phyloP scores from a whole-genome alignment of 1,140 invertebrate species.

The Drosophila dunni region DNA sequence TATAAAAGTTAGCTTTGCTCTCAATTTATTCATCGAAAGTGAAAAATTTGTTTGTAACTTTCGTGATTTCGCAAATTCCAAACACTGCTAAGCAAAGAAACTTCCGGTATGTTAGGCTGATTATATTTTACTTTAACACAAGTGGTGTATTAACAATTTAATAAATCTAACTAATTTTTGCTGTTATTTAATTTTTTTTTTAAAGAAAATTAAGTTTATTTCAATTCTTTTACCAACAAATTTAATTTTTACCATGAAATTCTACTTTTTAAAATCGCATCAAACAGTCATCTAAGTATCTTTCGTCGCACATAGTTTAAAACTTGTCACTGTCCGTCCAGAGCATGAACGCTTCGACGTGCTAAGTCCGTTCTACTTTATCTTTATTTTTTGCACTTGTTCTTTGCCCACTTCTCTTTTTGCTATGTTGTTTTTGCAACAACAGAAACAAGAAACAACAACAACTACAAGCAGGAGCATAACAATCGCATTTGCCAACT shows the following conservation, averaged over 20 bases:
- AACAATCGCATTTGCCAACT: conserved; percentile 81
- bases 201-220: too few species aligned
- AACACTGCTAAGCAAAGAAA: background rate
- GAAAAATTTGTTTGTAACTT: conserved; percentile 2
- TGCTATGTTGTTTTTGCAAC: conserved; percentile 24
- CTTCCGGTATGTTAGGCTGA: too few species aligned
- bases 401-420: conserved; percentile 36
- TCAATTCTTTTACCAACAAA: too few species aligned
- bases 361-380: background rate
- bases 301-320: background rate
- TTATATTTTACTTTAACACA: too few species aligned
- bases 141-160: too few species aligned
- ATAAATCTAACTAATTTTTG: too few species aligned
- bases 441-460: conserved; percentile 15
- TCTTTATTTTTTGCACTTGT: conserved; percentile 27
- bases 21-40: conserved; percentile 3
- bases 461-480: conserved; percentile 38
- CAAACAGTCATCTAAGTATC: background rate
- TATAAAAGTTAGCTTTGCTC: background rate
- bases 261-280: background rate
- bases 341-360: conserved; percentile 24
- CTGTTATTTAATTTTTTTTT: too few species aligned
- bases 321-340: background rate
- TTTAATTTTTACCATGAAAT: background rate
- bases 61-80: background rate